A percentile compares a stretch with the other conserved stretches of the same genome.
phyloP scores from a whole-genome alignment of 1,140 invertebrate species.

The Pachyrhynchus sulphureomaculatus region DNA sequence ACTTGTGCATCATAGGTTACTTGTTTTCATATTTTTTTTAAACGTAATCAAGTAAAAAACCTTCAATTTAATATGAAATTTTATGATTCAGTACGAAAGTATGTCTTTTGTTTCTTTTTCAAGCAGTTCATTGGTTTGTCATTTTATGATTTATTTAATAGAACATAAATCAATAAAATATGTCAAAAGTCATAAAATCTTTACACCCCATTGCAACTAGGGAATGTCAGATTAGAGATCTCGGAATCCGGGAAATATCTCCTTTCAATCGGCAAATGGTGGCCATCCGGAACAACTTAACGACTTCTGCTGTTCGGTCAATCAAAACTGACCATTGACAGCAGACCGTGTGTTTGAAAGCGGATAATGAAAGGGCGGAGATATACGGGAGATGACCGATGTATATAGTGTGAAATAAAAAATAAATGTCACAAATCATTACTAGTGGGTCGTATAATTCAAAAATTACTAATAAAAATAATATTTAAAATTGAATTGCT shows the following conservation, averaged over 20 bases:
- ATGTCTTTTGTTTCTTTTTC: no score
- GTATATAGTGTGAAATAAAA: neutral
- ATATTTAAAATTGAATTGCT: no score
- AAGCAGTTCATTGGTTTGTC: no score
- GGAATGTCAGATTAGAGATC: slow-evolving; percentile 15
- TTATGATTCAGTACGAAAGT: no score
- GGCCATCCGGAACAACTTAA: slow-evolving; percentile 30
- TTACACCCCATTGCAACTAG: slow-evolving; percentile 9
- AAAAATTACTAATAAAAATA: no score
- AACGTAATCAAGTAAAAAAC: no score
- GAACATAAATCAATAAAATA: neutral
- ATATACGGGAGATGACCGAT: neutral
- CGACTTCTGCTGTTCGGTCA: slow-evolving; percentile 19
- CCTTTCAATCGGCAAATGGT: slow-evolving; percentile 18
- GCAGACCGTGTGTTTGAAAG: slow-evolving; percentile 14
- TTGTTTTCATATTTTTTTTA: no score
- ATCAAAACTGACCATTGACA: slow-evolving; percentile 24
- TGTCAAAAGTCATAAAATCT: slow-evolving; percentile 16
- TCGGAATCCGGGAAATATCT: slow-evolving; percentile 25
- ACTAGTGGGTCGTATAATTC: no score
- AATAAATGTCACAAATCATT: no score
- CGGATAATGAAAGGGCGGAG: slow-evolving; percentile 22
- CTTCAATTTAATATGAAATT: no score
- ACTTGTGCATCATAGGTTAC: no score
- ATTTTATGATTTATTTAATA: no score